Evolutionary conservation across 2,888 invertebrate species (phyloP), one percentile per base, ranked within the genome.

Genomic region (Orchestes rusci): DNA sequence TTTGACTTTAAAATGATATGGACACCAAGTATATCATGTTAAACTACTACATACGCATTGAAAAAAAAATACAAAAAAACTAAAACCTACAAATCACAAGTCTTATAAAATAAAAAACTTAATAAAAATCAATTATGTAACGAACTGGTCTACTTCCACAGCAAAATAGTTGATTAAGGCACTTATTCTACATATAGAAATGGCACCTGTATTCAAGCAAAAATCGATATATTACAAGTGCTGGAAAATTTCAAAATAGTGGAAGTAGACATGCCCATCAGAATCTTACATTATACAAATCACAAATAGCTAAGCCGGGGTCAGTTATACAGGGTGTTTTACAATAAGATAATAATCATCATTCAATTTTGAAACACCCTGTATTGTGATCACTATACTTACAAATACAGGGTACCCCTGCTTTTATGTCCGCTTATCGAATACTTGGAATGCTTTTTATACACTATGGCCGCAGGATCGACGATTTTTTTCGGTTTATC

Each of bases 381-480:
- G n/a, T n/a, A n/a, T n/a, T n/a, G n/a, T n/a, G n/a, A n/a, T n/a
- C n/a, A n/a, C n/a, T n/a, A n/a, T n/a, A 12, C 27, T 69, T 68
- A 72, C 62, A 72, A 70, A 67, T 71, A 72, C 55, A 72, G 54
- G 39, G 61, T 62, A 36, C 60, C 61, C 20, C 59, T 50, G 39
- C 51, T 53, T 36, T 59, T 56, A 51, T 69, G 65, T 39, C 70
- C 69, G 49, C 68, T 71, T 48, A 73, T 67, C 48, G 72, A 70
- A 53, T 72, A 67, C 60, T 66, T 56, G 63, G 71, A 62, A 65
- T 72, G 64, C 67, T 73, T 66, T 69, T 73, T 59, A 43, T 52
- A 56, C 62, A 69, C 58, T 67, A 72, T 60, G 68, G 61, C 56
- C 64, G 71, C 58, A 60, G 67, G 56, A 58, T 66, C 63, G 44